These are phyloP conservation scores for Heterodera filipjevi DNA, from an alignment of 2,888 invertebrate species.

Conservation along the genomic window DNA sequence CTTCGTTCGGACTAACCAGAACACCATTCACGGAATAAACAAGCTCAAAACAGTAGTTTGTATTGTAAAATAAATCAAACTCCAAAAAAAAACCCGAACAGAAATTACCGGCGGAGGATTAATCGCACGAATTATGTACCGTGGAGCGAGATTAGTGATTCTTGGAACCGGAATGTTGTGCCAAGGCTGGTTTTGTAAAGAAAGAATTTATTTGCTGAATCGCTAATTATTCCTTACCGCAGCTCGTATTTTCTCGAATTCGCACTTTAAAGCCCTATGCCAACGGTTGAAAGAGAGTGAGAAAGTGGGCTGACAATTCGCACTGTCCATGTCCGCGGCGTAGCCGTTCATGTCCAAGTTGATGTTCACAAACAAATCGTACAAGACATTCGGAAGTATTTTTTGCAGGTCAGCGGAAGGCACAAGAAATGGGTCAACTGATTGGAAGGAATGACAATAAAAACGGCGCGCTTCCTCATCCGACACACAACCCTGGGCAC, in stretches of 20 bases:
- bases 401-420: neutral
- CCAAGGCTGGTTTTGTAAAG: neutral
- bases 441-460: neutral
- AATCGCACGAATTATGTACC: neutral
- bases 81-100: neutral
- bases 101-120: neutral
- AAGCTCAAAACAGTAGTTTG: neutral
- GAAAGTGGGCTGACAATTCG: neutral
- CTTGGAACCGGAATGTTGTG: neutral
- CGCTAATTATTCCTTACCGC: neutral
- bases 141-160: neutral
- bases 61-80: neutral
- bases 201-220: no score
- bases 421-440: neutral
- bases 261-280: neutral
- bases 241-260: neutral
- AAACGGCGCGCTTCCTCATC: neutral
- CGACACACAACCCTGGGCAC: neutral
- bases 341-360: neutral
- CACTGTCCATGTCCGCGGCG: neutral
- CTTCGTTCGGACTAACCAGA: neutral
- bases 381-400: neutral
- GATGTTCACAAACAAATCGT: slow-evolving; percentile 5
- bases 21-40: neutral
- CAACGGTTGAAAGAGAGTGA: neutral